Evolutionary conservation across 2,797 vertebrate species (phyloP).

Genomic region (Anolis apletophallus): DNA sequence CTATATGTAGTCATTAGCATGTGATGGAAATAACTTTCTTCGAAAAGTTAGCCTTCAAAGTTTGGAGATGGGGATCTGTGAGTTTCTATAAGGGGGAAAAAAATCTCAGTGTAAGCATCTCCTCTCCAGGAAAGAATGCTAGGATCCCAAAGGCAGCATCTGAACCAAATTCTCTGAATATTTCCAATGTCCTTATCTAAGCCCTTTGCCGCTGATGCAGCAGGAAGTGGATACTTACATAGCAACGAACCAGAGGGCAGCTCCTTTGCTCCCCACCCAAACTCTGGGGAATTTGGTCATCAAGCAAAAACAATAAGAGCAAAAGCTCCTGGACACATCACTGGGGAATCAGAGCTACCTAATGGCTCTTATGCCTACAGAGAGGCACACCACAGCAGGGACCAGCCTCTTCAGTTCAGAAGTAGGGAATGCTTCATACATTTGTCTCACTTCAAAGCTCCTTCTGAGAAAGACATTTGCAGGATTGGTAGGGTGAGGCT

Average conservation of each 20-base stretch:
- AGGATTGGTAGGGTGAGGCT: neutral
- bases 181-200: neutral
- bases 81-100: slow-evolving; percentile 9
- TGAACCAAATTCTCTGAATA: slow-evolving; percentile 12
- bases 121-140: neutral
- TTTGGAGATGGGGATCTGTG: neutral
- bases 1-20: neutral
- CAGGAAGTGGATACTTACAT: neutral
- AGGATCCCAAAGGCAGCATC: neutral
- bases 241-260: neutral
- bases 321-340: neutral
- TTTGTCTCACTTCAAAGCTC: neutral
- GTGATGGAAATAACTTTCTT: neutral
- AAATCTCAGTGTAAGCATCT: neutral
- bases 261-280: neutral
- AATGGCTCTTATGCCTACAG: neutral
- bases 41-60: neutral
- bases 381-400: neutral
- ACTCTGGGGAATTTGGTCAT: neutral
- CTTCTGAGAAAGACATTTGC: neutral
- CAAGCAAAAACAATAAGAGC: neutral
- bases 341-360: neutral
- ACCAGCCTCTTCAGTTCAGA: neutral
- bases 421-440: neutral
- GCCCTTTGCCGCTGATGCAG: neutral